These are phyloP conservation scores for Spea hammondii DNA, from an alignment of 2,797 vertebrate genomes.

Conservation along the genomic window DNA sequence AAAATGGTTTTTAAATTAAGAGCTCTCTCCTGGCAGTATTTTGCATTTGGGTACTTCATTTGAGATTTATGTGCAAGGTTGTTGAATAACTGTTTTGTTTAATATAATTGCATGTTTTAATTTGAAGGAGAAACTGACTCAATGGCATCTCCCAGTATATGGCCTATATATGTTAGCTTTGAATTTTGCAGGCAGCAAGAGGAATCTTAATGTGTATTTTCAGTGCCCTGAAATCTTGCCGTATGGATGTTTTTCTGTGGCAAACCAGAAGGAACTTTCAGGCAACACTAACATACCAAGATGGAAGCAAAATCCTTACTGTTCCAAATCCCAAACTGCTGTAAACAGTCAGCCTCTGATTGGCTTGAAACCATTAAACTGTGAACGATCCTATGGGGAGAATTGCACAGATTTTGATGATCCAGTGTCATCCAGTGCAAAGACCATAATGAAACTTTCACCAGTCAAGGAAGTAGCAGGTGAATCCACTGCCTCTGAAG, in stretches of 20 bases:
- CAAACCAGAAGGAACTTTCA: background rate
- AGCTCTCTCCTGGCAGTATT: too few species aligned
- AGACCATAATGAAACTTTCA: slow-evolving; percentile 1
- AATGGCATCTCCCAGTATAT: too few species aligned
- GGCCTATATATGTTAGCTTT: background rate
- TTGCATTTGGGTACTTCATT: too few species aligned
- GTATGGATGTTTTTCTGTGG: background rate
- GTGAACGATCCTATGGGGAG: background rate
- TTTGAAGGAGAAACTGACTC: too few species aligned
- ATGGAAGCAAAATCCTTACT: background rate
- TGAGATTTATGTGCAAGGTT: too few species aligned
- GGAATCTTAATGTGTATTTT: background rate
- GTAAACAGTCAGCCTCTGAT: background rate
- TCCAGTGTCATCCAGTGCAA: slow-evolving; percentile 1
- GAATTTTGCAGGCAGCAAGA: background rate
- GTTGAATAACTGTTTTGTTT: too few species aligned
- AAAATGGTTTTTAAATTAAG: too few species aligned
- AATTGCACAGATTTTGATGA: slow-evolving; percentile 24
- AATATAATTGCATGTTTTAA: too few species aligned
- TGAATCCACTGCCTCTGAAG: background rate
- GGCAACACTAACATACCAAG: background rate
- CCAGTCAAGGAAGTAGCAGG: slow-evolving; percentile 14
- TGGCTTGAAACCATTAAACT: background rate
- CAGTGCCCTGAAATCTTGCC: background rate
- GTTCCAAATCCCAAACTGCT: background rate